Base-by-base conservation (phyloP, 64 coral and sea anemone genomes). In the Actinia tenebrosa region DNA sequence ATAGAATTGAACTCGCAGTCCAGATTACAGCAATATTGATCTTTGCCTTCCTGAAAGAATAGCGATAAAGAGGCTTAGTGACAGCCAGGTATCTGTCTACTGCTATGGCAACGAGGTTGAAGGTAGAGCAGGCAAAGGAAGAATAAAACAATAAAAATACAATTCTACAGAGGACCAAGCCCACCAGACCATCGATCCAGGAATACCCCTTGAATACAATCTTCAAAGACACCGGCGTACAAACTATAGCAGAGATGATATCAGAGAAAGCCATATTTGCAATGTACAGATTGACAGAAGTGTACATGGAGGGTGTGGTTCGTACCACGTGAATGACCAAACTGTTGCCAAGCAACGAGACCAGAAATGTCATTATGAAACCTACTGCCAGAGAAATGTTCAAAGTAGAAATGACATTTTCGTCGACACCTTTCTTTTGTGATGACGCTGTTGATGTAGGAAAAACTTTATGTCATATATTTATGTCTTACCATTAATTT, bases 231-330 rank as follows among this genome's bases (percentile, higher is more conserved):
- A 89, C 15, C 8, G 88, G 82, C n/a, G 79, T 84, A 44, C 80
- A 82, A 13, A 83, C 79, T 26, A 55, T 89, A 5, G 56, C n/a
- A 15, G 56, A 82, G 8, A 89, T 64, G 17, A 89, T 66, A 44
- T 89, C 88, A 42, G 88, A 89, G 10, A 66, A 62, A 80, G 88
- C 88, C 88, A 89, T 89, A 59, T 89, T 89, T 45, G 83, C 88
- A 26, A 89, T 89, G 46, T 84, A 68, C n/a, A 84, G 55, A 56
- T 89, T 89, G 16, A 89, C 69, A 3, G 61, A 69, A 5, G 88
- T 84, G 17, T 89, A 63, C 60, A 89, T 47, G 10, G 81, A 64
- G 55, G 88, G 88, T 63, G 45, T 84, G 64, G 69, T 53, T 17
- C 66, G 46, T 20, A 89, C 82, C 53, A 89, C 46, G 64, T 84